phyloP scores from a whole-genome alignment of 2,888 invertebrate genomes.

The Caenorhabditis sp. region DNA sequence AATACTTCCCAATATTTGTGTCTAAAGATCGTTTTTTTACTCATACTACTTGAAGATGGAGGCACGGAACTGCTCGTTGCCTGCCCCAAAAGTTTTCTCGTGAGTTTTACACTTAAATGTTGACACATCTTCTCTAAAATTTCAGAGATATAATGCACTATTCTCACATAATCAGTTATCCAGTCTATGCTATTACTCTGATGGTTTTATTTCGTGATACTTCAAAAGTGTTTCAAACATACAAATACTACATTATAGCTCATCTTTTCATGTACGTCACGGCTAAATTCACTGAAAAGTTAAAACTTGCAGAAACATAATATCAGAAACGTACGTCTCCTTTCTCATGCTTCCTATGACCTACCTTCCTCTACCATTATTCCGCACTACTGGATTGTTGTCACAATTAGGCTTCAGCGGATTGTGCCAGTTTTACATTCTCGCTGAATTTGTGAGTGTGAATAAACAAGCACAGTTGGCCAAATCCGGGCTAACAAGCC shows the following conservation, averaged over 20 bases:
- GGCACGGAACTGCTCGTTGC: conserved; percentile 8
- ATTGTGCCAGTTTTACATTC: conserved; percentile 17
- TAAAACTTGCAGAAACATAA: conserved; percentile 14
- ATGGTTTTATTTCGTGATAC: conserved; percentile 5
- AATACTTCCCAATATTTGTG: neutral
- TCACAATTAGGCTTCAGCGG: conserved; percentile 19
- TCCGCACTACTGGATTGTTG: conserved; percentile 20
- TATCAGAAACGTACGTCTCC: conserved; percentile 21
- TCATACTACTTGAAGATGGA: neutral
- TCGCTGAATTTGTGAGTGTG: conserved; percentile 15
- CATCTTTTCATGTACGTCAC: conserved; percentile 18
- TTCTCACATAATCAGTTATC: conserved; percentile 19
- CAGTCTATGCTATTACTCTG: conserved; percentile 14
- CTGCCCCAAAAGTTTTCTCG: conserved; percentile 18
- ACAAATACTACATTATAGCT: conserved; percentile 25
- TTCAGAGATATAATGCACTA: conserved; percentile 23
- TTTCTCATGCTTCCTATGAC: conserved; percentile 34
- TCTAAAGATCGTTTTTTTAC: neutral
- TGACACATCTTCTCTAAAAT: neutral
- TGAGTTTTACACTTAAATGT: neutral
- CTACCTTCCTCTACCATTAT: conserved; percentile 22
- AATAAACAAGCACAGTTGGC: neutral
- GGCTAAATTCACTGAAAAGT: neutral
- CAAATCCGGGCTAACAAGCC: neutral
- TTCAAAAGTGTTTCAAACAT: conserved; percentile 10